Percentiles rank a stretch among this genome's conserved stretches.
These are phyloP conservation scores for Elachura formosa DNA, from an alignment of 2,113 vertebrate species.

Conservation along the genomic window DNA sequence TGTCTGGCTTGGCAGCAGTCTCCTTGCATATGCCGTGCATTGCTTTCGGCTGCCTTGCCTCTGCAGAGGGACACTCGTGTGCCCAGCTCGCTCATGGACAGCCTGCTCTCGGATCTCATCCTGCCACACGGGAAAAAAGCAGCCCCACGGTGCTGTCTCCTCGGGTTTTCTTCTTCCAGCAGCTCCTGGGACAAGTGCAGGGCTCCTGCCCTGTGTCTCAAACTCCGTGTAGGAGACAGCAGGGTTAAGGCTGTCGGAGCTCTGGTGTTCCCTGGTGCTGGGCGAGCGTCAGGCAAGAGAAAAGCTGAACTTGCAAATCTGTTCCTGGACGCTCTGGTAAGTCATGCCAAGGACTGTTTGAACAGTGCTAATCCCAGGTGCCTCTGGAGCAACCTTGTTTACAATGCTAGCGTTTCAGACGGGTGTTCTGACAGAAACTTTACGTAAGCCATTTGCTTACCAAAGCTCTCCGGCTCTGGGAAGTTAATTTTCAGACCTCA, in stretches of 20 bases:
- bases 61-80: background rate
- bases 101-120: background rate
- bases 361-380: constrained; percentile 26
- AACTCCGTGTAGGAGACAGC: rapidly evolving
- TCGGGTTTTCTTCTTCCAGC: background rate
- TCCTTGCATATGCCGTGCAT: background rate
- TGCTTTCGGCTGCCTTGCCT: background rate
- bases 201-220: background rate
- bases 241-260: background rate
- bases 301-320: constrained; percentile 46
- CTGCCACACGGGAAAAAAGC: background rate
- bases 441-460: constrained; percentile 1
- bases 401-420: background rate
- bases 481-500: background rate
- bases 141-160: background rate
- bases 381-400: constrained; percentile 39
- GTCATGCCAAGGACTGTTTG: constrained; percentile 33
- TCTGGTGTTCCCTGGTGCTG: background rate
- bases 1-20: background rate
- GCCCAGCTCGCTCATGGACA: background rate
- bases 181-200: background rate
- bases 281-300: background rate
- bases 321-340: background rate
- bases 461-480: background rate
- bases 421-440: background rate